Evolutionary conservation across 2,113 vertebrate species (phyloP).

Genomic region (Illadopsis cleaveri): DNA sequence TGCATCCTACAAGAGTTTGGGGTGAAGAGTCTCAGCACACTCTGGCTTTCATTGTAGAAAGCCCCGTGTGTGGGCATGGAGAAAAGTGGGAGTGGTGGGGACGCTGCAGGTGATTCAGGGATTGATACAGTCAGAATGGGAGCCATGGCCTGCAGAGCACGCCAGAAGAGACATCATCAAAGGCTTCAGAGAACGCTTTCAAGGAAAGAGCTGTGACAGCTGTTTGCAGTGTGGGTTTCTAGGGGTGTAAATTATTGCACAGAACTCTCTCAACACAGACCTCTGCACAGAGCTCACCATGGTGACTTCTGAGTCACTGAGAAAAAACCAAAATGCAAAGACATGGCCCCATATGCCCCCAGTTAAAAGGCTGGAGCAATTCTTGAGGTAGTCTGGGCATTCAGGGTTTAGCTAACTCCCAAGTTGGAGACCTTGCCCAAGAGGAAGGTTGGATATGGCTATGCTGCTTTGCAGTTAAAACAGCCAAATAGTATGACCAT

Average conservation of each 20-base stretch:
- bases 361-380: background rate
- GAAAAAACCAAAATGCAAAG: background rate
- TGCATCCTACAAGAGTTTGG: background rate
- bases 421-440: background rate
- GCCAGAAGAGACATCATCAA: background rate
- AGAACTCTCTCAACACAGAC: background rate
- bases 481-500: background rate
- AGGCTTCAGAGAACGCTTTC: background rate
- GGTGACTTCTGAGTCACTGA: background rate
- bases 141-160: background rate
- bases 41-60: background rate
- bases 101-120: background rate
- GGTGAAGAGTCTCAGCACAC: background rate
- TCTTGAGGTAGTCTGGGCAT: background rate
- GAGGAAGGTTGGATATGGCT: background rate
- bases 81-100: background rate
- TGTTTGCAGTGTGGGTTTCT: background rate
- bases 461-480: background rate
- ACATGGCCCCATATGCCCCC: background rate
- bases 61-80: rapidly evolving
- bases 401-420: background rate
- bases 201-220: background rate
- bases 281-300: background rate
- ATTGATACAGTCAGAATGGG: background rate
- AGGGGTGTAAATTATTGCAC: background rate